A percentile compares a stretch with the other conserved stretches of the same genome.
Evolutionary conservation across 2,888 invertebrate species (phyloP).

Genomic region (Crocallis elinguaria): DNA sequence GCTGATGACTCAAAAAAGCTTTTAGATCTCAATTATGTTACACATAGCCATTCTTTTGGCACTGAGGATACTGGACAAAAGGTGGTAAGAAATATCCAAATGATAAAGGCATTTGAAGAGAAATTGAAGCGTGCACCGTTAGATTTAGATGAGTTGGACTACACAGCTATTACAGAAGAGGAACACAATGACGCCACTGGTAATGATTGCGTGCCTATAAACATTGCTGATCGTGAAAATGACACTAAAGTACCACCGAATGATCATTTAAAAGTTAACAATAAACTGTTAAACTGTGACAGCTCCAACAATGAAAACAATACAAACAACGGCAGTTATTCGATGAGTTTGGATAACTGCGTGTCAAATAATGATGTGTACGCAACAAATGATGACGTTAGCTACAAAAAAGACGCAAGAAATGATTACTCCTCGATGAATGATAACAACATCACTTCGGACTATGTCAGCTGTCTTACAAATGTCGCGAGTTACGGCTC

Average conservation of each 20-base stretch:
- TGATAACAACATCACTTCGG: neutral
- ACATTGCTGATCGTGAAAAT: neutral
- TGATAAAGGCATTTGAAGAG: slow-evolving; percentile 41
- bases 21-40: neutral
- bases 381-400: neutral
- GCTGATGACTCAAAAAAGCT: slow-evolving; percentile 10
- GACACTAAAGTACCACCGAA: neutral
- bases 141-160: slow-evolving; percentile 11
- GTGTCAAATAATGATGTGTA: neutral
- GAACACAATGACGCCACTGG: neutral
- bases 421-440: neutral
- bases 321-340: neutral
- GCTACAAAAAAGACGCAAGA: neutral
- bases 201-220: slow-evolving; percentile 1
- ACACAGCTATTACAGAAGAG: neutral
- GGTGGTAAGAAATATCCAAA: slow-evolving; percentile 38
- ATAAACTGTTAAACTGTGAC: too few relatives aligned
- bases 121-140: slow-evolving; percentile 14
- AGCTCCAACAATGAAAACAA: neutral
- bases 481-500: neutral
- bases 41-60: slow-evolving; percentile 14
- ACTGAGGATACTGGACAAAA: slow-evolving; percentile 31
- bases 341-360: slow-evolving; percentile 4
- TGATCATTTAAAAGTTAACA: neutral
- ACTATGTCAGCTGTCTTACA: neutral